Base-by-base conservation (phyloP, 2,113 vertebrate genomes). In the Marmota monax region DNA sequence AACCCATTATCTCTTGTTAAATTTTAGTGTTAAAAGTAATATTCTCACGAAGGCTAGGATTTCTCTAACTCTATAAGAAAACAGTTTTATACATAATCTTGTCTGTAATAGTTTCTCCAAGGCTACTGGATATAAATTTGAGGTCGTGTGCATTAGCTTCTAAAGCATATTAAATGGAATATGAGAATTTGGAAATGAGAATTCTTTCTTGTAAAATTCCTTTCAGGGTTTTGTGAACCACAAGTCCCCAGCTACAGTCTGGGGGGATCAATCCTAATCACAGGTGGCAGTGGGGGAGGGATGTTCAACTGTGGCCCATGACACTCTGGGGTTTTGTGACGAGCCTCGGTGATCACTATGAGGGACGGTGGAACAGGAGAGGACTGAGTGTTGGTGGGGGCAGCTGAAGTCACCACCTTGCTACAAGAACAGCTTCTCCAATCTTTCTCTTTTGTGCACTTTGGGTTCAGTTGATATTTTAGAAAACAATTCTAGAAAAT, bases 61-160 rank as follows among this genome's bases (percentile, higher is more conserved):
- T 94, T 93, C 82, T 85, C 20, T 88, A 88, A 85, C 32, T 69
- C 78, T 82, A 84, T 20, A 76, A 61, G 72, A 77, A 96, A 90
- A 63, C 34, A 94, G 23, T 82, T 94, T 90, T 85, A 91, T 88
- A 73, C 20, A 39, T 82, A 82, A 88, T 73, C 63, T 48, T 93
- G 45, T 51, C 69, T 53, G 23, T 29, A 85, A 73, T 32, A 29
- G 51, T 88, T 84, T 91, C 37, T 93, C 27, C 56, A 45, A 45
- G 63, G 88, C 61, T 37, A 5, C 0, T 78, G 73, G 63, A 73
- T 82, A 95, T 91, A 91, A 69, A 92, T 92, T 93, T 67, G 37
- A 34, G 89, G 18, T 69, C 45, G 72, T 3, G 12, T 53, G 74
- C 92, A 67, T 22, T 56, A 88, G 42, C 27, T 69, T 83, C 65